Evolutionary conservation across 2,113 vertebrate genomes (phyloP), one percentile per base, ranked within the genome.

Genomic region (Mustela nigripes): DNA sequence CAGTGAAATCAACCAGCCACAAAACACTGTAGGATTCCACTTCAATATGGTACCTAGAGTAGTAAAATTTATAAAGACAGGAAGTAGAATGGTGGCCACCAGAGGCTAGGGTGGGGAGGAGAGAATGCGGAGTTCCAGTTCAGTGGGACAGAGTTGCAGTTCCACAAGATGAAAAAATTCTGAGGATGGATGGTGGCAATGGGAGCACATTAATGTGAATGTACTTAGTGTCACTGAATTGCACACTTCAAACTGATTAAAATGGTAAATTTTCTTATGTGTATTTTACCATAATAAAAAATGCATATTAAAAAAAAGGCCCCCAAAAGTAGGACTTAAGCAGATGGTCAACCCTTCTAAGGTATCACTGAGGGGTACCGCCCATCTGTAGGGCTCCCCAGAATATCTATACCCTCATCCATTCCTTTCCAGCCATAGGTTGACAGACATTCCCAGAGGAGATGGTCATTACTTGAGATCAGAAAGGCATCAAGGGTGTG

Each of bases 1-100:
- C 67, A 91, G 78, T 71, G 76, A 88, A 94, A 88, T 90, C 67
- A 96, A 18, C 48, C 81, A 26, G 33, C 63, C 7, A 48, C 50
- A 42, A 71, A 95, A 42, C 14, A 42, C 9, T 14, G 12, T 39
- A 53, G 26, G 58, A 76, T 76, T 81, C 50, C 50, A 62, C 36
- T 39, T 62, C 36, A 18, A 21, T 18, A 24, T n/a, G 60, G 73
- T 10, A 50, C 33, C 50, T 31, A 28, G 33, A 80, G 14, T 3
- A 10, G 58, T 74, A 62, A 87, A 0, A 73, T 31, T 48, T 42
- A 3, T 39, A 79, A 36, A 85, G n/a, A 67, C 39, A 74, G 33
- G 69, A 71, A 86, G 21, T 15, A 84, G 26, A 73, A 65, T 14
- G 80, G 11, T 58, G 74, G 21, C 6, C 31, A 71, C 45, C 10